Conservation (phyloP, 2,113 vertebrate genomes). For the Labeo rohita region DNA sequence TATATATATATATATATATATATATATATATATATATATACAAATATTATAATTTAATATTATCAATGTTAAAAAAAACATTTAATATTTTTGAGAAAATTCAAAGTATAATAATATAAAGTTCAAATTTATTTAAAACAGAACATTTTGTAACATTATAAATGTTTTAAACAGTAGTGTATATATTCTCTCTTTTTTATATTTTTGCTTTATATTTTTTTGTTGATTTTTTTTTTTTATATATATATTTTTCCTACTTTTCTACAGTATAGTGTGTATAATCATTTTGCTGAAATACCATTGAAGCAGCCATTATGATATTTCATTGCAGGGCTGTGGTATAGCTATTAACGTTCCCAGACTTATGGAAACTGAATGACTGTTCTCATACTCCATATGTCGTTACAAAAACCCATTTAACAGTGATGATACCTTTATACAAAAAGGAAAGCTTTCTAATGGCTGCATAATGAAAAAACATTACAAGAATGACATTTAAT, state of each 20-base stretch:
- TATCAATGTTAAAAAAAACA: no score
- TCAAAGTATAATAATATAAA: no score
- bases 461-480: constrained; percentile 29
- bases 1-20: no score
- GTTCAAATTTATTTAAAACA: no score
- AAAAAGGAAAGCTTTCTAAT: constrained; percentile 22
- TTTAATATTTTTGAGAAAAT: no score
- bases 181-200: neutral
- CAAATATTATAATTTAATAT: no score
- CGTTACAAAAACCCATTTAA: constrained; percentile 10
- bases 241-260: neutral
- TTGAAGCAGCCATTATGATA: neutral
- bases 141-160: neutral
- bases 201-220: neutral
- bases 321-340: constrained; percentile 1
- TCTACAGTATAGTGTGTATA: neutral
- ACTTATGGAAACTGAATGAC: constrained; percentile 33
- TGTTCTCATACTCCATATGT: neutral
- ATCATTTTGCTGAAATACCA: constrained; percentile 18
- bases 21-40: no score
- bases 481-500: constrained; percentile 15
- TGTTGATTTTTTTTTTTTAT: neutral
- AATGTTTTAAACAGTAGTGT: neutral
- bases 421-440: constrained; percentile 29
- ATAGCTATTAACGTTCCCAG: constrained; percentile 21